Base-by-base conservation (phyloP, 2,888 invertebrate species). In the Synanthedon vespiformis region DNA sequence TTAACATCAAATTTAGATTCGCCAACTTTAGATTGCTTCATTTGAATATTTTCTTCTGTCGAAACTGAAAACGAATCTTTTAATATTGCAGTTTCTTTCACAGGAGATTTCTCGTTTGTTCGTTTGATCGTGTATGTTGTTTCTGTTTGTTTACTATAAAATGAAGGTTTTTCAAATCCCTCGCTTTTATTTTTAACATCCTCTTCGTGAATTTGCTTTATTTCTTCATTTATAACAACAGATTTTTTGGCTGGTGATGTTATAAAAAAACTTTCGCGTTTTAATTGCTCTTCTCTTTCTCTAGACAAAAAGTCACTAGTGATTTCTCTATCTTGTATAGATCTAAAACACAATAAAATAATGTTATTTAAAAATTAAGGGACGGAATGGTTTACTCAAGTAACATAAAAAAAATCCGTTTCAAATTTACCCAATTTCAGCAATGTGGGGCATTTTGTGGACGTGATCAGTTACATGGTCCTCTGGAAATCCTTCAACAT, bases 401-500 rank as follows among this genome's bases (percentile, higher is more conserved):
- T 44, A 44, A 2, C 44, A 11, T 4, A 44, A 14, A 44, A 44
- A 44, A 44, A 8, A 48, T 48, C 22, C 22, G 8, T 16, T 48
- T 41, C 4, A 22, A 53, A 55, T 67, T 65, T 73, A 88, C 88
- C 85, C 76, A 22, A 80, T 71, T 77, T 88, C 88, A 54, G 80
- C 76, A 59, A 88, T 88, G 59, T 88, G 78, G 48, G 88, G 88
- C 50, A 88, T 61, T 65, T 77, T 85, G 58, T 82, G 84, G 14
- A 86, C 70, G 54, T 86, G 86, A 59, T 87, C 87, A 27, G 72
- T 72, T 2, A 83, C 82, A 55, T 86, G 85, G 55, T 86, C 86
- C 67, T 88, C 87, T 40, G 87, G 88, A 49, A 88, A 88, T 40
- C 84, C 88, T 77, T 88, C 88, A 1, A 88, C 88, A 41, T 88